Evolutionary conservation across 2,113 vertebrate species (phyloP), one percentile per base, ranked within the genome.

Genomic region (Damaliscus lunatus): DNA sequence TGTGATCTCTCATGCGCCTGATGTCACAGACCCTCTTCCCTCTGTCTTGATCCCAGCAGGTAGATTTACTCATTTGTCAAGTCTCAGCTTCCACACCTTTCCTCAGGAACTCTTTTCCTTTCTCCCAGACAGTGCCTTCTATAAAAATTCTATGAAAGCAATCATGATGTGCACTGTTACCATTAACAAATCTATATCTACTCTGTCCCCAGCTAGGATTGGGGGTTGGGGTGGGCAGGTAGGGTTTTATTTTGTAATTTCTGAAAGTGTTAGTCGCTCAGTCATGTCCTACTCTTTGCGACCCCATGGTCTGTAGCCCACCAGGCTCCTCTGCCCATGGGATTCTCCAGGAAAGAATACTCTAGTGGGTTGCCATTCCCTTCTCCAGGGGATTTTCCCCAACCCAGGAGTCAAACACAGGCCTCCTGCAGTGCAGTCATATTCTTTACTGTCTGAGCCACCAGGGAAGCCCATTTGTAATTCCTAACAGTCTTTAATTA

Each of bases 51-150:
- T 15, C 29, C 85, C 13, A 11, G 14, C 6, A 7, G 2, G 82
- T 23, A 83, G 53, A 21, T 64, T 31, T 53, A 33, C 1, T 85
- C 19, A 40, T 57, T 62, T 77, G 25, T 74, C 43, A 55, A 57
- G 21, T 87, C 36, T 92, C 67, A 31, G 64, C 62, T 29, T 74
- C 40, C 2, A 80, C 15, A 64, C 27, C 48, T 89, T 48, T n/a
- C 57, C 36, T 78, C 31, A 27, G 13, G 6, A 43, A 52, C 12
- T 7, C 80, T 43, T 86, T 62, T 82, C 46, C 62, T 82, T 67
- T 86, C 40, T 97, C 52, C 88, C 52, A 59, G 36, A 81, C 4
- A 59, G 55, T 15, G 60, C 12, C 59, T 74, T 94, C 74, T 78
- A 40, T 29, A 92, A 85, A 59, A 12, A 3, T 77, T 52, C 91